Base-by-base conservation (phyloP, 1,140 invertebrate genomes). In the Phocides pigmalion region DNA sequence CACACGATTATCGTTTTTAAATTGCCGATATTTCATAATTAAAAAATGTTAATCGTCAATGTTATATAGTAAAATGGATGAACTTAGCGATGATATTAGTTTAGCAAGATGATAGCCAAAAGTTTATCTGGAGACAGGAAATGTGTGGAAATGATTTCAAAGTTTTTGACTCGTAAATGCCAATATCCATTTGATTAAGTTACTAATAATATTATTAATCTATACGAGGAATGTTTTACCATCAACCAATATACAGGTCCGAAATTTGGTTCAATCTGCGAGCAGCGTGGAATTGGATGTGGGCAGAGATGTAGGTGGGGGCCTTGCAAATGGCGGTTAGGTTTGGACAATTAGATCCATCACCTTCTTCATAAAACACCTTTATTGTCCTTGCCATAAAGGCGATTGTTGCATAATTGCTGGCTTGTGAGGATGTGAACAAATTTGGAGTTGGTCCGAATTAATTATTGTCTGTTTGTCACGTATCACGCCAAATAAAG, bases 381-480 rank as follows among this genome's bases (percentile, higher is more conserved):
- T 76, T 66, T 87, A 84, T 72, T 62, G 15, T 66, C 68, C 74
- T 66, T 62, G 28, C 1, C 53, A 77, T 87, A 59, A 85, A 74
- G 78, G 75, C 72, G 58, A 56, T 76, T 62, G 76, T 79, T 85
- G 54, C 62, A 62, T 66, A 59, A 76, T 49, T 51, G 72, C 22
- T 53, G 39, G 25, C 28, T 17, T 12, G 56, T 11, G 35, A 61
- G 81, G 71, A 72, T 69, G 68, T 66, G 63, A 68, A 68, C 84
- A 63, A 80, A 87, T 87, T 87, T 84, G 87, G 85, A 72, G 67
- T 68, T 76, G 74, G 72, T 79, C 77, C 69, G 84, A 86, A 87
- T 90, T 88, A 88, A 90, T 90, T 88, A 84, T 68, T 63, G 72
- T 72, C 74, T 64, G 72, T 81, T 79, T 84, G 84, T 89, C 87